These are phyloP conservation scores for Sycophila texana DNA, from an alignment of 2,888 invertebrate genomes.

Conservation along the genomic window DNA sequence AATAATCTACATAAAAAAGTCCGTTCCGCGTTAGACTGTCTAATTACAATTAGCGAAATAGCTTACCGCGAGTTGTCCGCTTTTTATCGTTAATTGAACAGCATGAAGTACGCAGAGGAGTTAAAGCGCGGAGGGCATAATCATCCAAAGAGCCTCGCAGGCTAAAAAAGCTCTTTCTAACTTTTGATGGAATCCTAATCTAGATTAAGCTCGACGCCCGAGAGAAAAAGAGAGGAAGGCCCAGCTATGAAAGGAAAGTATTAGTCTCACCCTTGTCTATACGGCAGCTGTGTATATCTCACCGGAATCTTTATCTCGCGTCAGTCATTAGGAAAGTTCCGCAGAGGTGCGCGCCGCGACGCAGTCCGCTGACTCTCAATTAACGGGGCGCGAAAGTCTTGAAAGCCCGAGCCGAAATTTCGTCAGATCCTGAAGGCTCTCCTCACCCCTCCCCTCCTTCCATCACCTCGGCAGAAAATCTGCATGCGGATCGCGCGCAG, in stretches of 20 bases:
- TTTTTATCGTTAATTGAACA: conserved; percentile 7
- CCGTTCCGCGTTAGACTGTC: background rate
- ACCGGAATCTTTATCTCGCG: conserved; percentile 16
- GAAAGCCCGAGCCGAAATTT: conserved; percentile 40
- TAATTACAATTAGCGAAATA: too few relatives aligned
- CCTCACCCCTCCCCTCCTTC: conserved; percentile 13
- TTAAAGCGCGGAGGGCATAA: conserved; percentile 13
- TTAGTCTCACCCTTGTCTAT: conserved; percentile 41
- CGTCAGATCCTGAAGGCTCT: conserved; percentile 37
- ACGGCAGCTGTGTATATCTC: conserved; percentile 9
- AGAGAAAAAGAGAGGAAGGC: conserved; percentile 33
- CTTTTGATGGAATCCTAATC: conserved; percentile 57
- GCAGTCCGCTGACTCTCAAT: conserved; percentile 52
- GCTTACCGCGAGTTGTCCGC: background rate
- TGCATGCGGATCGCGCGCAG: conserved; percentile 47
- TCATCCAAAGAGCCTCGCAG: background rate
- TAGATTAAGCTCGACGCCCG: conserved; percentile 41
- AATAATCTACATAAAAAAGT: too few relatives aligned
- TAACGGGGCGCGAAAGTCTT: conserved; percentile 51
- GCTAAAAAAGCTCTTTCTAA: conserved; percentile 41
- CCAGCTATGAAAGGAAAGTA: conserved; percentile 53
- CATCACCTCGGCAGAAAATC: conserved; percentile 22
- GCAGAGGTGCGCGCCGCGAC: conserved; percentile 37
- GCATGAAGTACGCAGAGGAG: background rate
- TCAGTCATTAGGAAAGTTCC: conserved; percentile 54